phyloP scores from a whole-genome alignment of 2,113 vertebrate genomes.

The Tychaedon coryphoeus region DNA sequence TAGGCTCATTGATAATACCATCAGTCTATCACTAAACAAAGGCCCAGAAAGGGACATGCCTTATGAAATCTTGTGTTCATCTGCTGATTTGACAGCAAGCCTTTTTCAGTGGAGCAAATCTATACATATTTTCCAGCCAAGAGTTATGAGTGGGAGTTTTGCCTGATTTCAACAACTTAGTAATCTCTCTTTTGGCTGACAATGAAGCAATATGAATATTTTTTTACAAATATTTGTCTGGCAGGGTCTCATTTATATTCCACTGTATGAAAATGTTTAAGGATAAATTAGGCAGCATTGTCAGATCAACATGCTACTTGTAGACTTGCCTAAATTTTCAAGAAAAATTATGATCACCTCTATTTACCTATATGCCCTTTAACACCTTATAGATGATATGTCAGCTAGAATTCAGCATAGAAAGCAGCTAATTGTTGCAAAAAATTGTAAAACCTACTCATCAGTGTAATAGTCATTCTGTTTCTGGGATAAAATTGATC shows the following conservation, averaged over 20 bases:
- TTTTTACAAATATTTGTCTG: slow-evolving; percentile 63
- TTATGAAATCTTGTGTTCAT: background rate
- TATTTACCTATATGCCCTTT: background rate
- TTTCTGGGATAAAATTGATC: background rate
- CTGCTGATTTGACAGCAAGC: slow-evolving; percentile 36
- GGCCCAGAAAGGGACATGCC: background rate
- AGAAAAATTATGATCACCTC: background rate
- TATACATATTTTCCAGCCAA: slow-evolving; percentile 61
- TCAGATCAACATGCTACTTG: background rate
- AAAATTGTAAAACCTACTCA: background rate
- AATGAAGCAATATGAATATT: slow-evolving; percentile 48
- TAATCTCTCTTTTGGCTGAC: slow-evolving; percentile 64
- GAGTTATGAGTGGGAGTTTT: slow-evolving; percentile 58
- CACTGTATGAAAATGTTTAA: slow-evolving; percentile 21
- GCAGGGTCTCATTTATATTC: slow-evolving; percentile 30
- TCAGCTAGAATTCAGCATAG: background rate
- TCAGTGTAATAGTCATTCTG: background rate
- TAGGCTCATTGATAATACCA: background rate
- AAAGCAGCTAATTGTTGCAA: background rate
- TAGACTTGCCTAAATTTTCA: background rate
- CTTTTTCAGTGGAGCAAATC: slow-evolving; percentile 50
- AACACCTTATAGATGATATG: background rate
- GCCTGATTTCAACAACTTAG: slow-evolving; percentile 48
- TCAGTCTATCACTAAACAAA: background rate
- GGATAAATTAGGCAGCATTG: slow-evolving; percentile 14